Evolutionary conservation across 2,888 invertebrate genomes (phyloP), one percentile per base, ranked within the genome.

Genomic region (Eilema sororculum): DNA sequence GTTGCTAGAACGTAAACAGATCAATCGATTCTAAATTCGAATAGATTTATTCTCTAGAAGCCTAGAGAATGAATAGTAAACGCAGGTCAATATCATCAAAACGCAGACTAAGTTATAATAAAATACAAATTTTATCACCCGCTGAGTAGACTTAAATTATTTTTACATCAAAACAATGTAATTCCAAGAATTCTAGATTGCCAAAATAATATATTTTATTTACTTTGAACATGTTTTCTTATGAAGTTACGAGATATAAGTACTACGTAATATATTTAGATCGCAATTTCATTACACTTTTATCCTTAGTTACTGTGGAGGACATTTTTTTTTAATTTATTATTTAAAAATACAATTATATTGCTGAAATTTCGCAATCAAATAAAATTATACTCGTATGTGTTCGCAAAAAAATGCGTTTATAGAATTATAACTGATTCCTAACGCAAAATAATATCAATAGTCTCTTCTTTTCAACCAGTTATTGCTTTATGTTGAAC

Each of bases 101-200:
- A 20, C 20, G 3, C 20, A 52, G 9, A 2, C 28, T 70, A 56
- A 62, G 60, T 73, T 66, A 24, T 12, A 24, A 9, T 10, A 67
- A 64, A 68, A 68, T 71, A 76, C 69, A 76, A 72, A 81, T 73
- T 71, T 71, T 73, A 78, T 68, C 67, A 73, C 70, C 71, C 78
- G 73, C 71, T 75, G 69, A 73, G 78, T 73, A 78, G 78, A 52
- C 64, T 71, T 12, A 69, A 69, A 33, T 59, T 72, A 62, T 25
- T 78, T 78, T 78, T 71, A 71, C 75, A 71, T 80, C 37, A 69
- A 67, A 75, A 80, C 64, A 52, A 52, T 52, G 28, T 25, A 24
- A 46, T 22, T n/a, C 28, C 65, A 68, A 62, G 66, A 72, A 70
- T 69, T 69, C 68, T 37, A 67, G 69, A 68, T 22, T 25, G 64